Evolutionary conservation across 2,113 vertebrate genomes (phyloP).

Genomic region (Centrocercus urophasianus): DNA sequence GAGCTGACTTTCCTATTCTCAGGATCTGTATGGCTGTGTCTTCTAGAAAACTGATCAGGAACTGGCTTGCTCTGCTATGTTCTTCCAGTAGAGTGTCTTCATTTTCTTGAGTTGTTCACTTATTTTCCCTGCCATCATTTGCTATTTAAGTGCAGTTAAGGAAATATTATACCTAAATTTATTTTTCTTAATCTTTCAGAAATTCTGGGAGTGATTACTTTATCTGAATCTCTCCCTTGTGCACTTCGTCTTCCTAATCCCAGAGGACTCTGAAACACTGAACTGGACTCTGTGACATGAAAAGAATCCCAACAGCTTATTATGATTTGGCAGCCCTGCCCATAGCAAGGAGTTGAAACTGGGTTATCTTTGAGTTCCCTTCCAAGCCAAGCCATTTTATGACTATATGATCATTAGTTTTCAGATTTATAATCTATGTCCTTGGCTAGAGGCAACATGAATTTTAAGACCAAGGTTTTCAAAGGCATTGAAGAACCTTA

Average conservation of each 20-base stretch:
- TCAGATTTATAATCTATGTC: neutral
- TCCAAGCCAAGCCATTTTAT: too few relatives aligned
- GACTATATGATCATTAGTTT: neutral
- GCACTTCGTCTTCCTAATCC: neutral
- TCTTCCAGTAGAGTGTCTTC: rapidly evolving
- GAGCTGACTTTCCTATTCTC: neutral
- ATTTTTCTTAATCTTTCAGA: neutral
- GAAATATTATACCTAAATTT: neutral
- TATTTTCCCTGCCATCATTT: neutral
- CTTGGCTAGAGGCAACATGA: neutral
- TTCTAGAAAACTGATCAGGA: neutral
- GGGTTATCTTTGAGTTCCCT: too few relatives aligned
- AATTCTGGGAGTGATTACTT: neutral
- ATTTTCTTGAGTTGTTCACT: neutral
- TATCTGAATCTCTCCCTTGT: rapidly evolving
- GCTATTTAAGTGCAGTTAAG: neutral
- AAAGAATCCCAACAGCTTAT: constrained; percentile 11
- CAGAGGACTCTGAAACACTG: neutral
- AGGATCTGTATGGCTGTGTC: neutral
- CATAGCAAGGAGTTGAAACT: too few relatives aligned
- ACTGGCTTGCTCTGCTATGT: neutral
- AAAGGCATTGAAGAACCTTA: neutral
- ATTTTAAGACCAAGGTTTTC: constrained; percentile 42
- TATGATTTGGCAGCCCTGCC: neutral
- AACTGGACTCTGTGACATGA: neutral